Conservation (phyloP, 2,888 invertebrate genomes). For the Coenonympha arcania region DNA sequence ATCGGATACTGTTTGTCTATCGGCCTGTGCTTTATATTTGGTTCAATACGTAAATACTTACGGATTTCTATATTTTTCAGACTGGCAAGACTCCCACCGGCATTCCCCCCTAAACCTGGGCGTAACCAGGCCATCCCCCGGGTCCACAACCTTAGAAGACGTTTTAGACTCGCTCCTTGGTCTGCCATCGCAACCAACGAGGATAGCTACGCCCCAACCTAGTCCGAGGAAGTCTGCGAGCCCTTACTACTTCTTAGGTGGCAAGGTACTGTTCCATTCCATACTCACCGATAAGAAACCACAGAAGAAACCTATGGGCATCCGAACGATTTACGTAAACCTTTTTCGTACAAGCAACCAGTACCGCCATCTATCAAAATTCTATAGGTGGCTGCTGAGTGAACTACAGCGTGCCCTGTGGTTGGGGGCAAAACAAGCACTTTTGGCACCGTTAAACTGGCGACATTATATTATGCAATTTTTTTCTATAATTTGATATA, state of each 20-base stretch:
- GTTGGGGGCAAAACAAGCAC: too few relatives aligned
- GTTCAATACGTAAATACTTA: background rate
- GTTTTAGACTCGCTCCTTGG: conserved; percentile 93
- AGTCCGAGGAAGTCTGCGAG: conserved; percentile 67
- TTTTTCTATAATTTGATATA: background rate
- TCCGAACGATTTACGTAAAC: too few relatives aligned
- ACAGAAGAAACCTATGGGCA: too few relatives aligned
- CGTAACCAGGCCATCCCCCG: conserved; percentile 79
- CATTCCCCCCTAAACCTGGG: conserved; percentile 60
- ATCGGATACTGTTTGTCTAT: too few relatives aligned
- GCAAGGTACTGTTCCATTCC: conserved; percentile 51
- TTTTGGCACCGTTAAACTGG: too few relatives aligned
- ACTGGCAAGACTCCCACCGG: conserved; percentile 69
- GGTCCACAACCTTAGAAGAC: conserved; percentile 92
- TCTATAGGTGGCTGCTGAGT: too few relatives aligned
- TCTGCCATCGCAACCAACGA: conserved; percentile 80
- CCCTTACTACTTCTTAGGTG: conserved; percentile 66
- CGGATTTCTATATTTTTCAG: conserved; percentile 39
- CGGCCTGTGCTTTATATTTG: background rate
- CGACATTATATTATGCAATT: too few relatives aligned
- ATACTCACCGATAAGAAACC: too few relatives aligned
- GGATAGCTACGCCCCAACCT: conserved; percentile 81
- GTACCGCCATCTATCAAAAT: too few relatives aligned
- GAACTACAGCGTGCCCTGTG: too few relatives aligned
- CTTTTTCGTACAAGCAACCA: too few relatives aligned